These are phyloP conservation scores for Melanocharis versteri DNA, from an alignment of 2,113 vertebrate genomes.

Conservation along the genomic window DNA sequence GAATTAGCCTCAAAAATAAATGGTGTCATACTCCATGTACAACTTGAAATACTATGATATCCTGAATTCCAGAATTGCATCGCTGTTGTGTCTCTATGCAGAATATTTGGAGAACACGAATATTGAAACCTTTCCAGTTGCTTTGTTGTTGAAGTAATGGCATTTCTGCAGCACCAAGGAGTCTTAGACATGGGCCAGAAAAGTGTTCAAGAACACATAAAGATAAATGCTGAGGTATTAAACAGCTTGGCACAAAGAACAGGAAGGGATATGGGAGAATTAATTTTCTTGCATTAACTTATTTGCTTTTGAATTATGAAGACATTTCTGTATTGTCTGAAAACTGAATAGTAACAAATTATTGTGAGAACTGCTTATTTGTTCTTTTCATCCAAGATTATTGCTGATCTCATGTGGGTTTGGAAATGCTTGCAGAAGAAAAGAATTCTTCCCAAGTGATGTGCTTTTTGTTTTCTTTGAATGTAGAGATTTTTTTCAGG, in stretches of 20 bases:
- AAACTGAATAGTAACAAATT: not conserved
- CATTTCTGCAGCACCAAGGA: not conserved
- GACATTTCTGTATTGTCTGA: not conserved
- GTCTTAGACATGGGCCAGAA: not conserved
- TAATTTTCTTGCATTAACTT: not conserved
- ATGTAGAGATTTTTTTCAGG: not conserved
- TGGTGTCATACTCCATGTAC: not conserved
- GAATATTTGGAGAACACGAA: not conserved
- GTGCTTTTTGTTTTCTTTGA: not conserved
- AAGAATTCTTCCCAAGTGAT: not conserved
- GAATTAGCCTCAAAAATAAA: not conserved
- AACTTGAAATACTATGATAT: not conserved
- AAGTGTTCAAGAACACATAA: not conserved
- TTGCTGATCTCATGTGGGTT: not conserved
- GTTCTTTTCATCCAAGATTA: not conserved
- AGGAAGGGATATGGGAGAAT: not conserved
- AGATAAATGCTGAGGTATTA: not conserved
- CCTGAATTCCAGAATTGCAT: not conserved
- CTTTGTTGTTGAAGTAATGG: not conserved
- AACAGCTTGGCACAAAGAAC: not conserved
- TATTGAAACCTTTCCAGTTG: not conserved
- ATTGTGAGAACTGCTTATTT: not conserved
- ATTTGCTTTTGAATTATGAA: conserved; percentile 17
- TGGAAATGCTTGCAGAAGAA: not conserved
- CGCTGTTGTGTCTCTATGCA: not conserved